These are phyloP conservation scores for Diachasma alloeum DNA, from an alignment of 1,140 invertebrate genomes.

Conservation along the genomic window DNA sequence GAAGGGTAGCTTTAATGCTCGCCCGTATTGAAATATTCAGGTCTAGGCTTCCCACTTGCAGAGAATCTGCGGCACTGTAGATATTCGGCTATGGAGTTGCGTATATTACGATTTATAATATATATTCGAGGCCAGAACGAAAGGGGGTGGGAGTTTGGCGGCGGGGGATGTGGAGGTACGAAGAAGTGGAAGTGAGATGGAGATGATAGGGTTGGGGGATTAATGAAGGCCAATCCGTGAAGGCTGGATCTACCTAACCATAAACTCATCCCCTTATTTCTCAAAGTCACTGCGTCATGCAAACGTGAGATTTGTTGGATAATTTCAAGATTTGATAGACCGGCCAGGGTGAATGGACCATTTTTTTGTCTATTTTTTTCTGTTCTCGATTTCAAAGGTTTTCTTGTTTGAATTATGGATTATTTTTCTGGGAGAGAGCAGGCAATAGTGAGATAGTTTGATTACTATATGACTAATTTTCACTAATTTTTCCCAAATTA, in stretches of 20 bases:
- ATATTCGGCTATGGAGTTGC: slow-evolving; percentile 51
- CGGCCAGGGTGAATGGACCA: neutral
- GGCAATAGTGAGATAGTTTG: too few species aligned
- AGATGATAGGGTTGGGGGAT: slow-evolving; percentile 60
- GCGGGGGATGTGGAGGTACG: slow-evolving; percentile 28
- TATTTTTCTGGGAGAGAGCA: too few species aligned
- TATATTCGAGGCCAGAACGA: slow-evolving; percentile 40
- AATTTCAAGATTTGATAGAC: slow-evolving; percentile 33
- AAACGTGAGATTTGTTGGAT: slow-evolving; percentile 47
- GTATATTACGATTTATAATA: slow-evolving; percentile 63
- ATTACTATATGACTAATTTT: too few species aligned
- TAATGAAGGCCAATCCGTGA: slow-evolving; percentile 63
- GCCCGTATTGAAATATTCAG: slow-evolving; percentile 62
- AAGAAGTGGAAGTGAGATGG: slow-evolving; percentile 32
- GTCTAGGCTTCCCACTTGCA: slow-evolving; percentile 49
- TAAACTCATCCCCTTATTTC: slow-evolving; percentile 41
- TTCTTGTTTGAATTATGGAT: neutral
- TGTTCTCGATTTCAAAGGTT: neutral
- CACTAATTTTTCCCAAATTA: too few species aligned
- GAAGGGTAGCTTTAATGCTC: slow-evolving; percentile 63
- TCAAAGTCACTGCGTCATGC: slow-evolving; percentile 52
- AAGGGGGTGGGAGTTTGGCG: slow-evolving; percentile 11
- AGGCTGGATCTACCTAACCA: slow-evolving; percentile 17
- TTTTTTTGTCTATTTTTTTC: neutral
- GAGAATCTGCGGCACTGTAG: slow-evolving; percentile 55